Percentiles rank a stretch among this genome's conserved stretches.
phyloP scores from a whole-genome alignment of 2,888 invertebrate genomes.

The Pantelozetes paolii region DNA sequence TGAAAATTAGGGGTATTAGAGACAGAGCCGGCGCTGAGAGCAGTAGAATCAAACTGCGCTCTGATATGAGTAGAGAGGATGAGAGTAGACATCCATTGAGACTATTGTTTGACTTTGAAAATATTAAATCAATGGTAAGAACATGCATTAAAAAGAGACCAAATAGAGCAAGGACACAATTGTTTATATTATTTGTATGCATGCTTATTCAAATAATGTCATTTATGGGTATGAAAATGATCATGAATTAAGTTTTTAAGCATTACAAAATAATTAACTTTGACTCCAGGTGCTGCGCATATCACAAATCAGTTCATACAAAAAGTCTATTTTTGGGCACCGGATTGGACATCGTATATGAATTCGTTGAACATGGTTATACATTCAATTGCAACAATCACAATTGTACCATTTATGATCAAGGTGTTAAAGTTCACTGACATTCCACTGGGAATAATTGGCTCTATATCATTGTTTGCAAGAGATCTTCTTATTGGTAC shows the following conservation, averaged over 20 bases:
- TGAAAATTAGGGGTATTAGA: background rate
- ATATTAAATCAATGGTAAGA: background rate
- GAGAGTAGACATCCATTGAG: background rate
- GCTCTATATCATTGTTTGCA: background rate
- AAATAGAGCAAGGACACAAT: background rate
- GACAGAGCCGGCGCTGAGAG: background rate
- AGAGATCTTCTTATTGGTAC: background rate
- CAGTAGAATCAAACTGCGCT: background rate
- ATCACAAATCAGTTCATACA: background rate
- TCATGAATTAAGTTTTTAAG: background rate
- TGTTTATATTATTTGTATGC: background rate
- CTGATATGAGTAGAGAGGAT: background rate
- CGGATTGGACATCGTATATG: background rate
- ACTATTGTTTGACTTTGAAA: background rate
- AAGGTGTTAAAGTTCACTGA: background rate
- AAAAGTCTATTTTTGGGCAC: background rate
- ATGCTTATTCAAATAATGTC: background rate
- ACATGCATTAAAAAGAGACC: background rate
- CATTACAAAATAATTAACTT: background rate
- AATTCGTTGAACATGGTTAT: background rate
- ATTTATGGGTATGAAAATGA: background rate
- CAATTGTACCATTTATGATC: background rate
- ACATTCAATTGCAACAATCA: background rate
- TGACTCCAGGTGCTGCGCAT: background rate
- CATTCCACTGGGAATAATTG: background rate